These are phyloP conservation scores for Pipa parva DNA, from an alignment of 2,113 vertebrate species.

Conservation along the genomic window DNA sequence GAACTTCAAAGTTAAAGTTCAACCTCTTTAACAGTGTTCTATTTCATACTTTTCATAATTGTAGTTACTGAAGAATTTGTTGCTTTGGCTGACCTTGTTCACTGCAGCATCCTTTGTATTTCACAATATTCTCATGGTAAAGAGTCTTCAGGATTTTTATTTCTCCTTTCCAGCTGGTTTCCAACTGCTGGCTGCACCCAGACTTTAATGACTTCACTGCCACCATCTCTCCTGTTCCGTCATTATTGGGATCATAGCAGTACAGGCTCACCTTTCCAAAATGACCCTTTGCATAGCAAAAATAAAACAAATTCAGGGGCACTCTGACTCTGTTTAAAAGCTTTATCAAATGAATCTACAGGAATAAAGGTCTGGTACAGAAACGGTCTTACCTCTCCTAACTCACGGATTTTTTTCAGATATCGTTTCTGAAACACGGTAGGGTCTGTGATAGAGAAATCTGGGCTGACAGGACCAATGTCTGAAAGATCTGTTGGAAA, in stretches of 20 bases:
- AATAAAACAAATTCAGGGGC: background rate
- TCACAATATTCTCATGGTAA: slow-evolving; percentile 84
- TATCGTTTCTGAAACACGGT: slow-evolving; percentile 85
- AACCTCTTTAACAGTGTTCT: no score
- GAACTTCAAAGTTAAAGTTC: no score
- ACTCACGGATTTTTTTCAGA: slow-evolving; percentile 77
- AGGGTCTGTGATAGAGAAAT: slow-evolving; percentile 59
- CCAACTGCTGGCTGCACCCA: slow-evolving; percentile 65
- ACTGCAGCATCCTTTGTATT: slow-evolving; percentile 87
- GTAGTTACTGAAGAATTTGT: no score
- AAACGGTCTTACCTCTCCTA: slow-evolving; percentile 76
- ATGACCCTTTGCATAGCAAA: slow-evolving; percentile 70
- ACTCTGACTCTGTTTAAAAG: no score
- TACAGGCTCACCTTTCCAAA: slow-evolving; percentile 89
- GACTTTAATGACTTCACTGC: slow-evolving; percentile 86
- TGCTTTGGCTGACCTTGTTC: slow-evolving; percentile 82
- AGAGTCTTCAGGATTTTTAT: slow-evolving; percentile 85
- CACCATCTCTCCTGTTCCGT: slow-evolving; percentile 84
- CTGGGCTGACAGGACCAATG: slow-evolving; percentile 61
- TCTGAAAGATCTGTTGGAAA: slow-evolving; percentile 69
- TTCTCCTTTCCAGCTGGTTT: slow-evolving; percentile 76
- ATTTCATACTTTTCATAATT: no score
- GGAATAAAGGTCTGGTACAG: background rate
- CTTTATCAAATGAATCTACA: no score
- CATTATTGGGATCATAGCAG: slow-evolving; percentile 81